Evolutionary conservation across 2,888 invertebrate genomes (phyloP).

Genomic region (Epinotia nisella): DNA sequence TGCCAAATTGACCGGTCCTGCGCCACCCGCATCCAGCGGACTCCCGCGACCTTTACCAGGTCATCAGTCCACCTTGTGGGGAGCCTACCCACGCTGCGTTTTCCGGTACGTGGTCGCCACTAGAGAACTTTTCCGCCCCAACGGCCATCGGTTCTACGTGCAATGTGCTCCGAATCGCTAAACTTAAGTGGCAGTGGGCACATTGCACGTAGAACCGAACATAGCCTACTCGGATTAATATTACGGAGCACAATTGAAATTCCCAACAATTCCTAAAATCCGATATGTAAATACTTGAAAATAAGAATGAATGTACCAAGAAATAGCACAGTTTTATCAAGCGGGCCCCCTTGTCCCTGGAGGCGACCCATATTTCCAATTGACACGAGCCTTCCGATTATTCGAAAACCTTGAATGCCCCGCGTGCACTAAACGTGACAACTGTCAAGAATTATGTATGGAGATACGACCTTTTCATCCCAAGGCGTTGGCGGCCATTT

Average conservation of each 20-base stretch:
- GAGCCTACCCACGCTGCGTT: too few species aligned
- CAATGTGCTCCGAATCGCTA: too few species aligned
- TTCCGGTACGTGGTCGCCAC: too few species aligned
- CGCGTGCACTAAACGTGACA: not conserved
- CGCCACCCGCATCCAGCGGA: too few species aligned
- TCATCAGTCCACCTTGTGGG: too few species aligned
- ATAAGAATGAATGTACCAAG: conserved; percentile 34
- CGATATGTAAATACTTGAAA: not conserved
- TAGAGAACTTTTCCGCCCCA: too few species aligned
- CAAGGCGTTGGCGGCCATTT: conserved; percentile 32
- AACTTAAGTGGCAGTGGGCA: too few species aligned
- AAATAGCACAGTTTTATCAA: conserved; percentile 54
- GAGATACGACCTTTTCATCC: conserved; percentile 45
- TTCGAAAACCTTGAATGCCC: conserved; percentile 68
- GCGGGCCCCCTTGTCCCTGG: conserved; percentile 65
- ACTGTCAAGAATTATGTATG: not conserved
- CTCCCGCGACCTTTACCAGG: too few species aligned
- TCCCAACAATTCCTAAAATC: not conserved
- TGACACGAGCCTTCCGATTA: conserved; percentile 71
- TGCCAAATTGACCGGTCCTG: too few species aligned
- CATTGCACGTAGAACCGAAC: too few species aligned
- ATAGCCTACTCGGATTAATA: too few species aligned
- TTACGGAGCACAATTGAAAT: not conserved
- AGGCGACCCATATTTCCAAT: conserved; percentile 77
- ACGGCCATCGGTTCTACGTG: too few species aligned